Evolutionary conservation across 2,113 vertebrate species (phyloP), one percentile per base, ranked within the genome.

Genomic region (Pelecanoides urinatrix): DNA sequence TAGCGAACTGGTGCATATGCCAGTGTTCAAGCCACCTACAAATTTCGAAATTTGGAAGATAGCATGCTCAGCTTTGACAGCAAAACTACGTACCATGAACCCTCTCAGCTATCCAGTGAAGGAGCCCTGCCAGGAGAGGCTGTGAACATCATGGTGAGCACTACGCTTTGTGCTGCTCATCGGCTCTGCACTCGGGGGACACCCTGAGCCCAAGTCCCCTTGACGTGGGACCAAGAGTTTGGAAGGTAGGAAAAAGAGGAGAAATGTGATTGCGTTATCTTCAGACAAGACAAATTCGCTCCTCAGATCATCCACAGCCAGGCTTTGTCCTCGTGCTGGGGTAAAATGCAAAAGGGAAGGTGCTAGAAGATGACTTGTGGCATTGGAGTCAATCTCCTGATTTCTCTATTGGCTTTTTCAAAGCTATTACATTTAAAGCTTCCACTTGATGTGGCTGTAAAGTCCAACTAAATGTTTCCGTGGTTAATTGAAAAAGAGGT

Each of bases 401-500:
- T 84, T 85, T 42, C 47, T 50, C 32, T 78, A 36, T 14, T 29
- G 21, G 7, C 11, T 67, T 95, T 70, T 62, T 76, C 7, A 73
- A 77, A 80, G 65, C 27, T n/a, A 34, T 10, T 36, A 92, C 68
- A 36, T 86, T 93, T 55, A 96, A 94, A 92, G 32, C 22, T 87
- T 90, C 72, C 53, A 58, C 21, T 75, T 92, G 36, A 59, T 72
- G 82, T 83, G 42, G 82, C 77, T 91, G 81, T 52, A 26, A 21
- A 30, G 16, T 76, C 29, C 32, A 92, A 92, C 79, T 75, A 97
- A 95, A 40, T 71, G 58, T 55, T 91, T 92, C 68, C 52, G 68
- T 16, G 53, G 18, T 79, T 88, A 97, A 95, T 10, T 94, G 78
- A 73, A 84, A 92, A 91, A 71, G 77, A 90, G 27, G 68, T 67